phyloP scores from a whole-genome alignment of 2,888 invertebrate genomes.

The Nemotelus pantherinus region DNA sequence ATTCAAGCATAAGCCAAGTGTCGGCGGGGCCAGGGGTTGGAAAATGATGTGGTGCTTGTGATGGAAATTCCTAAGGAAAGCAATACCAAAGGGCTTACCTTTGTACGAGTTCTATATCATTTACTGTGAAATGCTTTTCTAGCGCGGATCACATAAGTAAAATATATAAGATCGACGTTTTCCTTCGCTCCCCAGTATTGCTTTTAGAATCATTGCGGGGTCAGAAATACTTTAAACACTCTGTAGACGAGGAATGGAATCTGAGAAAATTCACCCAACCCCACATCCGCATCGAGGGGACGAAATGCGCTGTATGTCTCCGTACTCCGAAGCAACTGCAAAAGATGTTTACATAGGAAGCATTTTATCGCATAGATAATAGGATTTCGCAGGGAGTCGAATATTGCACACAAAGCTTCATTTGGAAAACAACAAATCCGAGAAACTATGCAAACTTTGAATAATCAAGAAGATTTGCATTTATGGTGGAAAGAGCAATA shows the following conservation, averaged over 20 bases:
- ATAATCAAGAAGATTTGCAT: slow-evolving; percentile 25
- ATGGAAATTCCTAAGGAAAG: slow-evolving; percentile 26
- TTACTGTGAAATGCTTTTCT: neutral
- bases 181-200: slow-evolving; percentile 5
- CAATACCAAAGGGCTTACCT: neutral
- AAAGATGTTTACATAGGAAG: slow-evolving; percentile 18
- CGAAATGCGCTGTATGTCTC: neutral
- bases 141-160: neutral
- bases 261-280: slow-evolving; percentile 11
- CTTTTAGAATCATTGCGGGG: slow-evolving; percentile 20
- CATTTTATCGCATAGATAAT: slow-evolving; percentile 27
- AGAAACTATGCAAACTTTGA: slow-evolving; percentile 24
- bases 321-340: neutral
- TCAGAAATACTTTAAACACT: slow-evolving; percentile 30
- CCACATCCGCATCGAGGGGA: neutral
- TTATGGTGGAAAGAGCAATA: slow-evolving; percentile 1
- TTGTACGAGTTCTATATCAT: neutral
- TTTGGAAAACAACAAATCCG: slow-evolving; percentile 1
- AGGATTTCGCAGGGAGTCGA: slow-evolving; percentile 24
- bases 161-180: neutral
- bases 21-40: slow-evolving; percentile 3
- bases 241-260: neutral
- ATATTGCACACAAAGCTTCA: slow-evolving; percentile 8
- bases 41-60: slow-evolving; percentile 31
- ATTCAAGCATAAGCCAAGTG: slow-evolving; percentile 25